Evolutionary conservation across 2,888 invertebrate genomes (phyloP), one percentile per base, ranked within the genome.

Genomic region (Leptinotarsa rubiginosa): DNA sequence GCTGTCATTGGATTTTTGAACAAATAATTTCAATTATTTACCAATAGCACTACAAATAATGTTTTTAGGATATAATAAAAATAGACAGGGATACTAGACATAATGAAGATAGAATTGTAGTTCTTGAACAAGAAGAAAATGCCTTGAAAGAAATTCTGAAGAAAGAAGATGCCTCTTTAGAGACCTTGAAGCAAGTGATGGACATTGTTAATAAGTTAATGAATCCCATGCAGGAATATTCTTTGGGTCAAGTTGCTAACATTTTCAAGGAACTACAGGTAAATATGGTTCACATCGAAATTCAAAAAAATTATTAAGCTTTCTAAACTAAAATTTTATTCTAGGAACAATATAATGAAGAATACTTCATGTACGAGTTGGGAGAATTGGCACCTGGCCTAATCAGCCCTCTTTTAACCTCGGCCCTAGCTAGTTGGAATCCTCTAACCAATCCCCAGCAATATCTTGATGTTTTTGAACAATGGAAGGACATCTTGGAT

Each of bases 301-400:
- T 49, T 65, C 1, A 13, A 47, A 47, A 47, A 25, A 65, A 31
- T 5, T 62, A 31, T 62, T 25, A 0, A 62, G 3, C 18, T 16
- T 20, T 15, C 64, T 49, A 65, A 50, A 50, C 15, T 16, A 50
- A 50, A 50, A 69, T 59, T 20, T n/a, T 3, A 67, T 78, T 79
- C 64, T 72, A 93, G 87, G 89, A 90, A 1, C 90, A 93, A 67
- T 93, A 92, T 86, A 90, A 90, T 16, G 91, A 92, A 52, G 96
- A 96, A 84, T 98, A 96, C 87, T 93, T 93, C 80, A 90, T 95
- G 85, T 97, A 96, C 84, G 95, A 95, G 47, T 87, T 98, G 47
- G 94, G 94, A 1, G 92, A 94, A 71, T 89, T 98, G 64, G 97
- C 96, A 0, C 94, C 95, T 10, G 94, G 95, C 76, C 91, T 97